A percentile compares a stretch with the other conserved stretches of the same genome.
Conservation (phyloP, 2,888 invertebrate species). For the Cantharis rufa region DNA sequence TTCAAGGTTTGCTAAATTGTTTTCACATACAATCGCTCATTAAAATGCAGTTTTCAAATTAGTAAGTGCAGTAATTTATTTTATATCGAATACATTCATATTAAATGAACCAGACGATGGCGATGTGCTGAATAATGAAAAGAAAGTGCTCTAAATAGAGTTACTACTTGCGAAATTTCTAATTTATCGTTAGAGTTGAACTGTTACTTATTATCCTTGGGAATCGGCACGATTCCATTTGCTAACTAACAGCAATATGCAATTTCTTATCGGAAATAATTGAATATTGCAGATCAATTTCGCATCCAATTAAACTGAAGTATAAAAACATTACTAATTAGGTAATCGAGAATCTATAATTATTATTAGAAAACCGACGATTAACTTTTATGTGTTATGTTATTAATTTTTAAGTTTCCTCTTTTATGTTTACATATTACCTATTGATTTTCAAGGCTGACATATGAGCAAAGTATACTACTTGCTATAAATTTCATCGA, state of each 20-base stretch:
- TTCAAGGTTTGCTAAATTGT: background rate
- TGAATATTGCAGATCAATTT: conserved; percentile 2
- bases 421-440: background rate
- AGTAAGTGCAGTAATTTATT: background rate
- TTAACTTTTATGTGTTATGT: background rate
- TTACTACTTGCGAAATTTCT: conserved; percentile 23
- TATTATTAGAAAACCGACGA: background rate
- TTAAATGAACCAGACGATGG: background rate
- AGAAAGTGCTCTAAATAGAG: conserved; percentile 28
- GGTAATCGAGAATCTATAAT: background rate
- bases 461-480: background rate
- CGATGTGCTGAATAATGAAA: conserved; percentile 9
- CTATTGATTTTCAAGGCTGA: background rate
- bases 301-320: background rate
- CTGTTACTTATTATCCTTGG: conserved; percentile 16
- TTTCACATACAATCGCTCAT: background rate
- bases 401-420: background rate
- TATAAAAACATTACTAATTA: background rate
- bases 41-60: background rate
- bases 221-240: conserved; percentile 13
- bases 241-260: background rate
- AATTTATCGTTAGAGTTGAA: conserved; percentile 20
- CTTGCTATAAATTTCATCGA: background rate
- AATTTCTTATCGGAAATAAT: background rate
- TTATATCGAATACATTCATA: background rate